Conservation (phyloP, 37 sponge, comb jelly and placozoan species). For the Aphrocallistes beatrix region DNA sequence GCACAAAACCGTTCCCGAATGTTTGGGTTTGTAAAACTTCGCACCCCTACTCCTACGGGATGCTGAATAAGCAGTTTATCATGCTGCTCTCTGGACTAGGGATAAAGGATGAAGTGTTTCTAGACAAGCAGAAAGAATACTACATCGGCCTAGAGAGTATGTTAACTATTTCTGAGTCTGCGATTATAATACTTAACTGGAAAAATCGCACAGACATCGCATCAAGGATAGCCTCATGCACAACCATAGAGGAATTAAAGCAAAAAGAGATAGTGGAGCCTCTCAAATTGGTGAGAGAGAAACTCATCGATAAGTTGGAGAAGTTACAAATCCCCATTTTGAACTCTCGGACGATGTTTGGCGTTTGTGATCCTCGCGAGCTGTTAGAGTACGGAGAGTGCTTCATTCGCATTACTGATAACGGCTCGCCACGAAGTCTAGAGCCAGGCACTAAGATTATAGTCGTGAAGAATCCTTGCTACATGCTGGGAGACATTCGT, state of each 20-base stretch:
- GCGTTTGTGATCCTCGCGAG: constrained; percentile 54
- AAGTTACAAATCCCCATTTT: constrained; percentile 42
- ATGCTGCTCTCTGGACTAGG: constrained; percentile 61
- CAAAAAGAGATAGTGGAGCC: constrained; percentile 20
- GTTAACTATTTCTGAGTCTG: constrained; percentile 25
- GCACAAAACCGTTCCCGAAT: constrained; percentile 33
- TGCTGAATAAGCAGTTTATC: constrained; percentile 61
- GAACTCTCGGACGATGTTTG: constrained; percentile 65
- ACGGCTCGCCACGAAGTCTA: constrained; percentile 33
- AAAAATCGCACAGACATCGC: constrained; percentile 33
- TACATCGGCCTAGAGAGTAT: constrained; percentile 26
- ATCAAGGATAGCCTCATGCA: background rate
- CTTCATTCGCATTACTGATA: constrained; percentile 35
- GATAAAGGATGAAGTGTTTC: constrained; percentile 47
- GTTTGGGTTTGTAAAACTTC: constrained; percentile 58
- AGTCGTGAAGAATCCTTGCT: constrained; percentile 57
- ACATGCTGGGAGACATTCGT: constrained; percentile 58
- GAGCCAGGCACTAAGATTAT: constrained; percentile 20
- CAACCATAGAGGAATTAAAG: background rate
- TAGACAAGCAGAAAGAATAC: constrained; percentile 32
- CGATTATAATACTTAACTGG: constrained; percentile 33
- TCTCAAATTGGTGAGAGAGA: constrained; percentile 21
- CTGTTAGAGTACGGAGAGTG: constrained; percentile 59
- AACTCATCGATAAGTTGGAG: constrained; percentile 30
- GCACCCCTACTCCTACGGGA: constrained; percentile 45